Evolutionary conservation across 2,888 invertebrate genomes (phyloP), one percentile per base, ranked within the genome.

Genomic region (Ditula angustiorana): DNA sequence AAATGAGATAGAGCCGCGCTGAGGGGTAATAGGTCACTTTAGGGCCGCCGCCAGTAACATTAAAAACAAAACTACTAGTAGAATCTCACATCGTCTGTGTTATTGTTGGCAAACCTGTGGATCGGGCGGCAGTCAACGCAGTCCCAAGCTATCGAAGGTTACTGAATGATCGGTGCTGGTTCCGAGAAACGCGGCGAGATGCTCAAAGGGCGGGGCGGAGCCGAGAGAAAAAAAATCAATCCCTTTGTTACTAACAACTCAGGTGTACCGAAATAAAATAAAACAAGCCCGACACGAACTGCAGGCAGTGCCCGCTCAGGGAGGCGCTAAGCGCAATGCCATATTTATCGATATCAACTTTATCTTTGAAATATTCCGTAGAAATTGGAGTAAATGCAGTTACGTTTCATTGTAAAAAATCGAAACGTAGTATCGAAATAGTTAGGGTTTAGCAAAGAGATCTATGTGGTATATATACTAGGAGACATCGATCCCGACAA

Each of bases 241-340:
- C 83, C 89, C 86, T 90, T 92, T 92, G 91, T 91, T 89, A 87
- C 87, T 82, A 88, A 88, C 89, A 90, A 88, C 89, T 91, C 87
- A 88, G 90, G 87, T 89, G 88, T 87, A 90, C 85, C 82, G 80
- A 88, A 88, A 86, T 81, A 86, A 88, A 87, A 85, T 81, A 86
- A 88, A 87, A 82, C 74, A 77, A 80, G 69, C 77, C 73, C 71
- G 82, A 83, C 80, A 80, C 81, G 76, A 79, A 76, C 84, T 78
- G n/a, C n/a, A n/a, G 83, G 78, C 82, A 81, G 75, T 75, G 75
- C 75, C 71, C 75, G 75, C 75, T 71, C 80, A 84, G 80, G 79
- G 85, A 81, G 79, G 87, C 76, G 79, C 81, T 75, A 73, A 76
- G 74, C 72, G 69, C 68, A 68, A 70, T 69, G 69, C 70, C 26